A percentile compares a stretch with the other conserved stretches of the same genome.
Conservation (phyloP, 92 coral and sea anemone species). For the Isaurus tuberculatus region DNA sequence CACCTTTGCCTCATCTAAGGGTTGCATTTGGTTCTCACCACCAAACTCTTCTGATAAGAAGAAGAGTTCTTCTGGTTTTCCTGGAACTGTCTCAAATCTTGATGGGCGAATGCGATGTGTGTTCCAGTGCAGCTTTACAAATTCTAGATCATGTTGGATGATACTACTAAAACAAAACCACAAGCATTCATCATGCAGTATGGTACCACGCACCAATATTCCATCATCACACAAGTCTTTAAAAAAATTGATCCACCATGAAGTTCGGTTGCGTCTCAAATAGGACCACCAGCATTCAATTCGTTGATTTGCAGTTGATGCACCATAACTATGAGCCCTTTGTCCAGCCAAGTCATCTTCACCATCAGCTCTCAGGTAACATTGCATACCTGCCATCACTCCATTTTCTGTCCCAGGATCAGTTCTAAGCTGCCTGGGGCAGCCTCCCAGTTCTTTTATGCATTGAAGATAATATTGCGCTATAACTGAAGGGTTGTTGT, state of each 20-base stretch:
- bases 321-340: slow-evolving; percentile 49
- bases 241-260: slow-evolving; percentile 72
- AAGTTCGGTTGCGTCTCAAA: slow-evolving; percentile 49
- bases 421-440: slow-evolving; percentile 63
- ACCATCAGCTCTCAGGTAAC: slow-evolving; percentile 63
- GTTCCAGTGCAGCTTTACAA: slow-evolving; percentile 63
- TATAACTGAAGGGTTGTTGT: slow-evolving; percentile 52
- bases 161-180: slow-evolving; percentile 63
- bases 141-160: slow-evolving; percentile 61
- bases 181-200: slow-evolving; percentile 59
- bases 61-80: slow-evolving; percentile 60
- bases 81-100: slow-evolving; percentile 57
- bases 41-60: slow-evolving; percentile 62
- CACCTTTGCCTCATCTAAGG: slow-evolving; percentile 40
- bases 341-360: slow-evolving; percentile 61
- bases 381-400: slow-evolving; percentile 64
- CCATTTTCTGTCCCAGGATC: slow-evolving; percentile 70
- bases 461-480: slow-evolving; percentile 52
- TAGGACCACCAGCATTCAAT: slow-evolving; percentile 69
- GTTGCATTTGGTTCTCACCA: slow-evolving; percentile 58
- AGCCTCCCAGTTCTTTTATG: slow-evolving; percentile 63
- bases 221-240: slow-evolving; percentile 57
- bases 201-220: slow-evolving; percentile 37
- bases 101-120: slow-evolving; percentile 60
- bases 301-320: slow-evolving; percentile 65